These are phyloP conservation scores for Darevskia nairensis DNA, from an alignment of 2,797 vertebrate species.

Conservation along the genomic window DNA sequence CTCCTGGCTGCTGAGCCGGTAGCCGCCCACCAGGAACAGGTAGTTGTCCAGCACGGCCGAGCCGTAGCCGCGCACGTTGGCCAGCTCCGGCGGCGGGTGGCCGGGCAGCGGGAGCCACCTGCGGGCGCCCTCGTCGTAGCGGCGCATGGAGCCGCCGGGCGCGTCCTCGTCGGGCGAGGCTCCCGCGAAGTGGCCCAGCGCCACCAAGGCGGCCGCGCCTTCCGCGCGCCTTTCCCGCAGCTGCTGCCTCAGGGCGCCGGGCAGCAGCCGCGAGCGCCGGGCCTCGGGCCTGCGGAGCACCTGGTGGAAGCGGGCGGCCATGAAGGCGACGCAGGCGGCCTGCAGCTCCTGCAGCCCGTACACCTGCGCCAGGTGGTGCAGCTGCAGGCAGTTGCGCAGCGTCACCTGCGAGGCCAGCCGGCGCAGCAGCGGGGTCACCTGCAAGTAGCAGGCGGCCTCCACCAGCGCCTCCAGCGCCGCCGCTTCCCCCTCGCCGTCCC, in stretches of 20 bases:
- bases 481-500: conserved; percentile 68
- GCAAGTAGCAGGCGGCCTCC: conserved; percentile 92
- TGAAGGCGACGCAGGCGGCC: conserved; percentile 87
- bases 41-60: conserved; percentile 92
- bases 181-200: conserved; percentile 87
- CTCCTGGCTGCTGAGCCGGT: conserved; percentile 92
- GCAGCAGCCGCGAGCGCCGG: conserved; percentile 75
- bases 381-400: conserved; percentile 89
- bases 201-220: conserved; percentile 87
- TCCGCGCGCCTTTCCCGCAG: conserved; percentile 87
- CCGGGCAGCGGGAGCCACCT: conserved; percentile 89
- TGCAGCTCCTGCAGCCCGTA: conserved; percentile 91
- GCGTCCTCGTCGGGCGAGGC: conserved; percentile 81
- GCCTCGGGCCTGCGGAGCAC: conserved; percentile 88
- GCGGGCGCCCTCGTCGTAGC: conserved; percentile 86
- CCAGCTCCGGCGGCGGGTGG: conserved; percentile 88
- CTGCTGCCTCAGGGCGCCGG: conserved; percentile 78
- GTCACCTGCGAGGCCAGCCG: conserved; percentile 88
- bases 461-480: conserved; percentile 87
- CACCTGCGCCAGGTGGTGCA: conserved; percentile 88
- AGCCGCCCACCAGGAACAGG: conserved; percentile 92
- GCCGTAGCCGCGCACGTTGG: conserved; percentile 90
- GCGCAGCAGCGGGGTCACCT: conserved; percentile 91
- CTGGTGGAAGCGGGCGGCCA: conserved; percentile 88
- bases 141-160: conserved; percentile 90